Conservation (phyloP, 1,140 invertebrate species). For the Solen grandis region DNA sequence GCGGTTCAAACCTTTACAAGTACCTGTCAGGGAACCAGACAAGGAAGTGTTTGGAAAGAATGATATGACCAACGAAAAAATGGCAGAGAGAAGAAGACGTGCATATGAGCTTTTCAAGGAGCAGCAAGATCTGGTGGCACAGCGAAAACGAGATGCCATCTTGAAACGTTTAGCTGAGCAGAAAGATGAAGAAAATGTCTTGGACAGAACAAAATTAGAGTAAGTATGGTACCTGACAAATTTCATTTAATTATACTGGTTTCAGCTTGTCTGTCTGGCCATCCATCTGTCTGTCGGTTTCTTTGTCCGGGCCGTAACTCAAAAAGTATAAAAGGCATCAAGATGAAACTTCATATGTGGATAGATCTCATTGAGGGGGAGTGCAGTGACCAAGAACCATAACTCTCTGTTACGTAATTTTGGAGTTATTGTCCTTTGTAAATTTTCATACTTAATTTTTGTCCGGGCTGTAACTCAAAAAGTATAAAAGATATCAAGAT, state of each 20-base stretch:
- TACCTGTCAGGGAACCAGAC: constrained; percentile 76
- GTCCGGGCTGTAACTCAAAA: too few species aligned
- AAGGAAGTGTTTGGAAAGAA: constrained; percentile 79
- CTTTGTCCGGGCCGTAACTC: too few species aligned
- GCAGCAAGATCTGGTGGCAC: constrained; percentile 77
- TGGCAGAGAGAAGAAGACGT: constrained; percentile 72
- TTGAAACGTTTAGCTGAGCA: constrained; percentile 77
- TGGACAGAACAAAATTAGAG: constrained; percentile 76
- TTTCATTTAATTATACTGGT: neutral
- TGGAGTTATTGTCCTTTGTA: too few species aligned
- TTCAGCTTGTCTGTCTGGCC: too few species aligned
- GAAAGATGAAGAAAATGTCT: constrained; percentile 75
- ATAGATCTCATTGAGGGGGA: too few species aligned
- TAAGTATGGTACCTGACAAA: constrained; percentile 68
- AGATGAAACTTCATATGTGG: too few species aligned
- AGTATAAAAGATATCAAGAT: too few species aligned
- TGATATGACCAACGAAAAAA: constrained; percentile 79
- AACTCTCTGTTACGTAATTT: too few species aligned
- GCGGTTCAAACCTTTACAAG: constrained; percentile 76
- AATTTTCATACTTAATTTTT: too few species aligned
- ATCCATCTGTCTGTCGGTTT: too few species aligned
- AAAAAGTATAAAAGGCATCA: too few species aligned
- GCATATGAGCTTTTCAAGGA: constrained; percentile 76
- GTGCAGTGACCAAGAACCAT: too few species aligned
- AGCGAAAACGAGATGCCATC: constrained; percentile 78